Evolutionary conservation across 1,140 invertebrate genomes (phyloP), one percentile per base, ranked within the genome.

Genomic region (Limonius californicus): DNA sequence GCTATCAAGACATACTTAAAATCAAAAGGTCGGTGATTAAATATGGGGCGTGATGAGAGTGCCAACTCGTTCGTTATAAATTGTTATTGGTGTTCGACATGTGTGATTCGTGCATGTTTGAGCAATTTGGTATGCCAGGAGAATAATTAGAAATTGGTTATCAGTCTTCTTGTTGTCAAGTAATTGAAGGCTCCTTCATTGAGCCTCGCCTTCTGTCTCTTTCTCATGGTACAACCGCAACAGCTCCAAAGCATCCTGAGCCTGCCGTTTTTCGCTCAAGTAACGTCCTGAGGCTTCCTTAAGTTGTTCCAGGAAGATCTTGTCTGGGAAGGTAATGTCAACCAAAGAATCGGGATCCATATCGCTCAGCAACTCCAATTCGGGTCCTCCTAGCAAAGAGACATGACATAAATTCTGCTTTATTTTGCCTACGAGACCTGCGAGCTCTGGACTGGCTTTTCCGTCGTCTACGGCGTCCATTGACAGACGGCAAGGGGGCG

Each of bases 291-390:
- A 91, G 23, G 87, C 88, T 80, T 92, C 89, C 75, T 91, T 92
- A 16, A 92, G 77, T 73, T 91, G 89, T 68, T 91, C 89, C 71
- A 92, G 78, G 72, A 92, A 92, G 62, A 85, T 83, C 76, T 85
- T 87, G 70, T 85, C 89, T 76, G 85, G 88, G 69, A 89, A 89
- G 30, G 87, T 88, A 67, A 91, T 88, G 71, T 92, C 89, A 47
- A 85, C 85, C 64, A 92, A 77, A 64, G 87, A 90, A 60, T 92
- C 89, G 19, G 89, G 89, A 78, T 92, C 89, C 89, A 92, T 92
- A 71, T 92, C 89, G 63, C 89, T 90, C 3, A 92, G 77, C 1
- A 91, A 79, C 75, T 92, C 89, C 69, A 92, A 76, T 65, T 92
- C 89, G 50, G 86, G 85, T 55, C 88, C 89, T 67, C 88, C 88